Percentiles rank a stretch among this genome's conserved stretches.
Conservation (phyloP, 2,888 invertebrate genomes). For the Caenorhabditis wallacei region DNA sequence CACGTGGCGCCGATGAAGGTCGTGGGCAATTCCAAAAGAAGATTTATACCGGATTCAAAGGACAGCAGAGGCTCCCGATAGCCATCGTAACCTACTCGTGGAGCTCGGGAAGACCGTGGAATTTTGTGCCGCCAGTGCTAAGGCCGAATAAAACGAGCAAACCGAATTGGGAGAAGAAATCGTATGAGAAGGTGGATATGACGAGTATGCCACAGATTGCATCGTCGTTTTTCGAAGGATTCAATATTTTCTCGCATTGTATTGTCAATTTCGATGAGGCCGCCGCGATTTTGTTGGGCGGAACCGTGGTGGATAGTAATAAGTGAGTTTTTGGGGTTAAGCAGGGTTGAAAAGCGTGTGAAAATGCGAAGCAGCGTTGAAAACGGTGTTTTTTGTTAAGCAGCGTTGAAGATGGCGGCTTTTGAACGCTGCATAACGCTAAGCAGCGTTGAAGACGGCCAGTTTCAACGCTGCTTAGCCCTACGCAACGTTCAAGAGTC, state of each 20-base stretch:
- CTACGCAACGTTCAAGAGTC: background rate
- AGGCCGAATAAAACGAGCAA: background rate
- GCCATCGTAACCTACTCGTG: constrained; percentile 72
- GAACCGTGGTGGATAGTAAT: constrained; percentile 60
- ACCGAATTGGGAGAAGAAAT: constrained; percentile 59
- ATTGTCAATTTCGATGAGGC: constrained; percentile 71
- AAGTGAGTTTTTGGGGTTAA: constrained; percentile 22
- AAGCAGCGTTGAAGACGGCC: too few relatives aligned
- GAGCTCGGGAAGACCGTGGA: constrained; percentile 62
- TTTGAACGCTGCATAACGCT: too few relatives aligned
- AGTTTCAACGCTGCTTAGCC: too few relatives aligned
- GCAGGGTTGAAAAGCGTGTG: too few relatives aligned
- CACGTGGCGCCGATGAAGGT: constrained; percentile 32
- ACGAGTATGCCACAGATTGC: constrained; percentile 50
- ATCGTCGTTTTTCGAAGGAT: constrained; percentile 63
- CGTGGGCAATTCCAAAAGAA: constrained; percentile 56
- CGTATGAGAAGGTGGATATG: constrained; percentile 48
- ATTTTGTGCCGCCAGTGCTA: constrained; percentile 33
- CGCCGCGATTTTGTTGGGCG: constrained; percentile 71
- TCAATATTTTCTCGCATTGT: constrained; percentile 68
- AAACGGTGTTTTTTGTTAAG: too few relatives aligned
- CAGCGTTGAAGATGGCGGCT: too few relatives aligned
- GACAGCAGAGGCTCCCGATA: constrained; percentile 1
- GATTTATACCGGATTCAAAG: constrained; percentile 65
- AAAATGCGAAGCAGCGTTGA: too few relatives aligned